phyloP scores from a whole-genome alignment of 2,888 invertebrate species.

The Melangyna quadrimaculata region DNA sequence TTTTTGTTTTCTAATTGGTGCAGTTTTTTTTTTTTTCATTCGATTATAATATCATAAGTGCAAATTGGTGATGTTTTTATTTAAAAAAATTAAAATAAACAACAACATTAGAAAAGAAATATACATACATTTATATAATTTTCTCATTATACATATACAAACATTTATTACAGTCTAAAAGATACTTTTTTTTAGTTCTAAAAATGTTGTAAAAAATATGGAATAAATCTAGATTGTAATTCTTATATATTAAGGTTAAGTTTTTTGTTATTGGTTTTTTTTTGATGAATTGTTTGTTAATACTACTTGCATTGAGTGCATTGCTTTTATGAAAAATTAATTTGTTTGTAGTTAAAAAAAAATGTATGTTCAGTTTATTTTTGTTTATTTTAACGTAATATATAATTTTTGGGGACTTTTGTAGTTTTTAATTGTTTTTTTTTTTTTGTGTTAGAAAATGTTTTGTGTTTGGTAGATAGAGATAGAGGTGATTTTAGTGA shows the following conservation, averaged over 20 bases:
- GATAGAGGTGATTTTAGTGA: constrained; percentile 5
- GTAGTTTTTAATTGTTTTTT: constrained; percentile 5
- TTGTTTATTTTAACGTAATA: background rate
- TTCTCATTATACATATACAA: no score
- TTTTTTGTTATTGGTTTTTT: background rate
- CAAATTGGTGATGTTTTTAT: constrained; percentile 62
- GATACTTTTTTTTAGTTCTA: constrained; percentile 13
- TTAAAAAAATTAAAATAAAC: constrained; percentile 5
- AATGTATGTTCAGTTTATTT: background rate
- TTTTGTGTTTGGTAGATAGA: constrained; percentile 1
- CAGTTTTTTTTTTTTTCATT: constrained; percentile 50
- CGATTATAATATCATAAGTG: constrained; percentile 56
- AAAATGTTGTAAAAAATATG: constrained; percentile 56
- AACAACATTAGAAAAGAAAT: constrained; percentile 32
- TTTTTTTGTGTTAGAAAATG: constrained; percentile 1
- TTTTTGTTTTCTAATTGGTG: constrained; percentile 52
- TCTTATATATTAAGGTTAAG: constrained; percentile 15
- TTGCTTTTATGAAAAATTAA: constrained; percentile 43
- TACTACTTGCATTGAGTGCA: constrained; percentile 69
- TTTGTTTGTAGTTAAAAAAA: constrained; percentile 7
- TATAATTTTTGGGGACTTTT: constrained; percentile 19
- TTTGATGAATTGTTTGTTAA: constrained; percentile 30
- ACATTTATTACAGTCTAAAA: constrained; percentile 22
- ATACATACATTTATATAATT: background rate
- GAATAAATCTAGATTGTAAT: constrained; percentile 27